Conservation (phyloP, 2,888 invertebrate species). For the Bombyx huttoni region DNA sequence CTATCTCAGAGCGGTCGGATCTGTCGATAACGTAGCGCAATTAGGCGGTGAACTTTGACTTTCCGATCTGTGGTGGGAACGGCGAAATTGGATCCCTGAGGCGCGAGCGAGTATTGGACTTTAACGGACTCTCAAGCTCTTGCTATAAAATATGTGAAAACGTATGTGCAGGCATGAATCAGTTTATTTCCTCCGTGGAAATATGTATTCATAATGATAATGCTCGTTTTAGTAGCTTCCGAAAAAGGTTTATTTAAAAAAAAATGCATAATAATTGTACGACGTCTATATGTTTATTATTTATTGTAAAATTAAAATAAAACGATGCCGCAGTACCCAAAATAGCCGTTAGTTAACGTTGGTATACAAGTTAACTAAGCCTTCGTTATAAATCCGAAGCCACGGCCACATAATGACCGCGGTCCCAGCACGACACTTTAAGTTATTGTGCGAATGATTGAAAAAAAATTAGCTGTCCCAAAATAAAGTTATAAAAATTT, state of each 20-base stretch:
- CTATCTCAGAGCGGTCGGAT: constrained; percentile 54
- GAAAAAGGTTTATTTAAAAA: too few species aligned
- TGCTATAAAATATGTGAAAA: too few species aligned
- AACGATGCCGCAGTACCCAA: constrained; percentile 4
- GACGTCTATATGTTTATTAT: too few species aligned
- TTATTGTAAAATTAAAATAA: too few species aligned
- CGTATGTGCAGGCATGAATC: too few species aligned
- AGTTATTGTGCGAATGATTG: constrained; percentile 48
- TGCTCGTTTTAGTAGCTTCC: too few species aligned
- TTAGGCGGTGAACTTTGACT: constrained; percentile 66
- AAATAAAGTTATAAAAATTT: constrained; percentile 14
- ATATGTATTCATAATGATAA: too few species aligned
- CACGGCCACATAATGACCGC: constrained; percentile 47
- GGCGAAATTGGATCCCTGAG: constrained; percentile 38
- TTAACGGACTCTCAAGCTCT: neutral
- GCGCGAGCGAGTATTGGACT: neutral
- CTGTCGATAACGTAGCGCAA: constrained; percentile 61
- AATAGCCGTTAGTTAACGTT: constrained; percentile 22
- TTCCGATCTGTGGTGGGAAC: constrained; percentile 65
- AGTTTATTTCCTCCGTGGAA: too few species aligned
- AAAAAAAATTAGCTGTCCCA: constrained; percentile 43
- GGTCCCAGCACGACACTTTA: constrained; percentile 53
- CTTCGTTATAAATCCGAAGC: constrained; percentile 33
- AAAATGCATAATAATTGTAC: too few species aligned
- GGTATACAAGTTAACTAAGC: constrained; percentile 29